Conservation (phyloP, 2,797 vertebrate species). For the Coilia nasus region DNA sequence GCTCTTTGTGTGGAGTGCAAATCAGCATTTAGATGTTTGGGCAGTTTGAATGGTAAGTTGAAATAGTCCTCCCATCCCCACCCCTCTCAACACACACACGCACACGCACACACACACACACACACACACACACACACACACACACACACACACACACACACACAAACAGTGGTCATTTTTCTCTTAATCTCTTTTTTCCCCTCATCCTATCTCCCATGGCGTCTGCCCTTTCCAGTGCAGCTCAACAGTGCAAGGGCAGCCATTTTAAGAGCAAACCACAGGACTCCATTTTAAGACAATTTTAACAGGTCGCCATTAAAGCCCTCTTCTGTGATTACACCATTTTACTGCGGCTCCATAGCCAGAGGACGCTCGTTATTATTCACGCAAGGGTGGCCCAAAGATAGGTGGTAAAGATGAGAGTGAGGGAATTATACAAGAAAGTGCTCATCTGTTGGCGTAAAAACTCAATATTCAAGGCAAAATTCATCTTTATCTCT, state of each 20-base stretch:
- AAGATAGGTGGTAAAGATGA: background rate
- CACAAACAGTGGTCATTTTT: background rate
- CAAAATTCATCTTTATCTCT: background rate
- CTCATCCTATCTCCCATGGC: background rate
- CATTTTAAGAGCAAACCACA: conserved; percentile 20
- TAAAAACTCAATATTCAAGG: background rate
- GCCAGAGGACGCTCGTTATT: conserved; percentile 1
- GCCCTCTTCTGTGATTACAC: conserved; percentile 26
- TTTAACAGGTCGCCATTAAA: conserved; percentile 3
- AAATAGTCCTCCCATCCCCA: background rate
- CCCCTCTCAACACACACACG: too few relatives aligned
- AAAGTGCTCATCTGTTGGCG: background rate
- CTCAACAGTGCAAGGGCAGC: conserved; percentile 6
- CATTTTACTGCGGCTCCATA: background rate
- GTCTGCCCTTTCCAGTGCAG: background rate
- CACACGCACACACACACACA: background rate
- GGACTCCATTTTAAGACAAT: conserved; percentile 16
- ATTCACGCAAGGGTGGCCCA: background rate
- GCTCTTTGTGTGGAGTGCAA: background rate
- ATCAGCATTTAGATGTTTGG: background rate
- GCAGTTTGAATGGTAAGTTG: background rate
- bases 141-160: background rate
- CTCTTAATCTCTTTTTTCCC: background rate
- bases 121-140: too few relatives aligned
- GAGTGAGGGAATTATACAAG: background rate